Base-by-base conservation (phyloP, 2,888 invertebrate genomes). In the Drosophila paranaensis region DNA sequence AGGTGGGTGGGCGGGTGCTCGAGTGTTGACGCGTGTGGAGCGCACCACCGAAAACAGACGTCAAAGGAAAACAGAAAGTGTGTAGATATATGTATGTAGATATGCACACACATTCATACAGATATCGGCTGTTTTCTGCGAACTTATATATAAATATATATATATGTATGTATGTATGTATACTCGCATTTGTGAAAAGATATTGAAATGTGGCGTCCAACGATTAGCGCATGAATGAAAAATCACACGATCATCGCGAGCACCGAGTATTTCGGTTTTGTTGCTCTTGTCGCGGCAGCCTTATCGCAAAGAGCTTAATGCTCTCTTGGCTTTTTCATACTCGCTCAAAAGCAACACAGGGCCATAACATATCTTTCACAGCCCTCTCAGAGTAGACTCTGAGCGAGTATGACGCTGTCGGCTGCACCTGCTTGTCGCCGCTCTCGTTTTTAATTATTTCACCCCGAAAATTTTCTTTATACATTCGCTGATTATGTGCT, bases 161-260 rank as follows among this genome's bases (percentile, higher is more conserved):
- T 61, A n/a, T 62, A 50, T 16, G 5, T 30, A 10, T 27, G 0
- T 43, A 13, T 27, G 37, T 35, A 16, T 27, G 58, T 9, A n/a
- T 45, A 25, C 14, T 45, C 13, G 46, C 27, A 60, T 68, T 13
- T 51, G 42, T 56, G 48, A 25, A 71, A 72, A 65, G 74, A 58
- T 74, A 74, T 79, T 39, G 45, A 60, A 68, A 43, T 35, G 53
- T 45, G 51, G 53, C 43, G 54, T 60, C 55, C 71, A 63, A 63
- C 83, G 90, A 90, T 84, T 82, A 82, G 83, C 87, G 83, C 90
- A 84, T 84, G 83, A 84, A 84, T 84, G 83, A 84, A 84, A 84
- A 90, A 79, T 77, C 81, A 62, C 60, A 81, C 77, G 61, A 81
- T 35, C 53, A 78, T 65, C 55, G 51, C 81, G 27, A 27, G 67